Conservation (phyloP, 37 sponge, comb jelly and placozoan species). For the Halichondria panicea region DNA sequence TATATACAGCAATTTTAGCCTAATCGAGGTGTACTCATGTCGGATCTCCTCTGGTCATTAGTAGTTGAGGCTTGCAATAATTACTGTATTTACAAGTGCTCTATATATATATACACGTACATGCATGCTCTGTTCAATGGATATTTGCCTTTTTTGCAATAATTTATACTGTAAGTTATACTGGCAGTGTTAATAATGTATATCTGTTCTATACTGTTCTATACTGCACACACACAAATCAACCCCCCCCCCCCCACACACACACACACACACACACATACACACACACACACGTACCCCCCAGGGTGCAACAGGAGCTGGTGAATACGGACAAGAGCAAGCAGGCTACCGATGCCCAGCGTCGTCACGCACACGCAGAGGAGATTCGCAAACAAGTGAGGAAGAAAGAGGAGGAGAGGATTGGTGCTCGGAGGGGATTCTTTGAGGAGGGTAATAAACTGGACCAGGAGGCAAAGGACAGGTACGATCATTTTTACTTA, state of each 20-base stretch:
- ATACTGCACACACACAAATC: not conserved
- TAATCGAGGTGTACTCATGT: no score
- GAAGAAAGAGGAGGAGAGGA: conserved; percentile 78
- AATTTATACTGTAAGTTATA: no score
- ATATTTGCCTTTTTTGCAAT: no score
- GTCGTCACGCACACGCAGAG: conserved; percentile 59
- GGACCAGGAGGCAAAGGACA: conserved; percentile 96
- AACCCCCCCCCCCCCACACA: not conserved
- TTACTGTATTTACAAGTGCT: no score
- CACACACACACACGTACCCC: conserved; percentile 26
- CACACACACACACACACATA: conserved; percentile 6
- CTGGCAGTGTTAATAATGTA: not conserved
- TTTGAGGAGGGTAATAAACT: conserved; percentile 96
- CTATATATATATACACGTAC: no score
- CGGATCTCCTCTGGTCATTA: no score
- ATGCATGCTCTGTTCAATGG: not conserved
- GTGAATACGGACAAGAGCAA: conserved; percentile 65
- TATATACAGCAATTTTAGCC: no score
- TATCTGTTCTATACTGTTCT: not conserved
- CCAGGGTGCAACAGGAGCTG: conserved; percentile 78
- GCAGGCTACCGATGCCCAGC: conserved; percentile 2
- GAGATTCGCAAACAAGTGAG: conserved; percentile 90
- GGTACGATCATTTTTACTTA: conserved; percentile 56
- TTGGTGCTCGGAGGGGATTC: conserved; percentile 76
- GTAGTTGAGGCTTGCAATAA: no score